phyloP scores from a whole-genome alignment of 2,797 vertebrate species.

The Acipenser oxyrinchus region DNA sequence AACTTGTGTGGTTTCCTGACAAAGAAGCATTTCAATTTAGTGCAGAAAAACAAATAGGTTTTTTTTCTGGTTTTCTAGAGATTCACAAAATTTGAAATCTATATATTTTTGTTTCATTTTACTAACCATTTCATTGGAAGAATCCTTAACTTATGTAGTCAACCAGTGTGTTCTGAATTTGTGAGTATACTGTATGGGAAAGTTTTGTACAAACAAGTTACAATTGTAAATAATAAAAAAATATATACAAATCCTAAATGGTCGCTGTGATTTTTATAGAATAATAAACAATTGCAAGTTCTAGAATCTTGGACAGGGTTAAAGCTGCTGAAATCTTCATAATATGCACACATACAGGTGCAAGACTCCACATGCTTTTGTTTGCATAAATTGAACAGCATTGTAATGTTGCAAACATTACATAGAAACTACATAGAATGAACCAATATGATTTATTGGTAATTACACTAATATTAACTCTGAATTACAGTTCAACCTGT shows the following conservation, averaged over 20 bases:
- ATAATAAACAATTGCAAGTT: too few species aligned
- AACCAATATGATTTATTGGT: too few species aligned
- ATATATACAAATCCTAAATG: constrained; percentile 14
- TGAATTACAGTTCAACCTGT: too few species aligned
- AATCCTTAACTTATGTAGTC: constrained; percentile 38
- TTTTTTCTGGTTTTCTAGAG: constrained; percentile 16
- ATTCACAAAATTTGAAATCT: constrained; percentile 31
- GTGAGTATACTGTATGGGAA: constrained; percentile 39
- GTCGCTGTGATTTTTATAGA: background rate
- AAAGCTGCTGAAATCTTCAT: too few species aligned
- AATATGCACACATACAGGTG: too few species aligned
- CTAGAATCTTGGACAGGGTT: too few species aligned
- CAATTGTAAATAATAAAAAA: constrained; percentile 36
- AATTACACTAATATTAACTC: too few species aligned
- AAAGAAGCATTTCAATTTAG: constrained; percentile 22
- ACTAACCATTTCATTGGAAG: constrained; percentile 42
- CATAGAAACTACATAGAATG: too few species aligned
- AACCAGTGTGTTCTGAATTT: constrained; percentile 45
- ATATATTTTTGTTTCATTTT: constrained; percentile 38
- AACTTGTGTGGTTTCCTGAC: constrained; percentile 36
- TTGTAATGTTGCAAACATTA: too few species aligned
- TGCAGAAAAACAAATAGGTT: constrained; percentile 35
- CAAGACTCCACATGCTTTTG: too few species aligned
- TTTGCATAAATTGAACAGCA: too few species aligned
- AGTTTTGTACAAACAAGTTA: constrained; percentile 34